Percentiles rank a stretch among this genome's conserved stretches.
Evolutionary conservation across 2,797 vertebrate species (phyloP).

Genomic region (Peromyscus aztecus): DNA sequence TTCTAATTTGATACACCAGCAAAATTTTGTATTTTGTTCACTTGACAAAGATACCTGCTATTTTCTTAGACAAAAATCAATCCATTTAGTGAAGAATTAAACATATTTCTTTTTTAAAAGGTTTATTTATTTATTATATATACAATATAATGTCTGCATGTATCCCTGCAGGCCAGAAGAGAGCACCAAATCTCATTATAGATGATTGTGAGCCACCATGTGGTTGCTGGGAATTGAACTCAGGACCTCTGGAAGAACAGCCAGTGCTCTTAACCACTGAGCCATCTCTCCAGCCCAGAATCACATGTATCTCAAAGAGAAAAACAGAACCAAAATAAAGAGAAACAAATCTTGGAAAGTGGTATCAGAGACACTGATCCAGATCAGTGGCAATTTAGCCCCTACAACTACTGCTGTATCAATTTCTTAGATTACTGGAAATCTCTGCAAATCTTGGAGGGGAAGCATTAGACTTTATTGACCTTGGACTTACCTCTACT

Average conservation of each 20-base stretch:
- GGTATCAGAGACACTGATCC: not conserved
- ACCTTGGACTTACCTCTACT: not conserved
- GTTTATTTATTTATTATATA: too few species aligned
- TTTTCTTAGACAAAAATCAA: conserved; percentile 41
- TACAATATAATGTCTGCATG: too few species aligned
- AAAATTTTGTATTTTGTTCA: conserved; percentile 34
- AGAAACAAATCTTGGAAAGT: not conserved
- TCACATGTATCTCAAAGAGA: conserved; percentile 15
- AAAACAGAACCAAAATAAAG: not conserved
- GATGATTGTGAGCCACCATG: too few species aligned
- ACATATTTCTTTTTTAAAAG: not conserved
- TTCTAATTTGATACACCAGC: conserved; percentile 6
- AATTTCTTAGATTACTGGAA: not conserved
- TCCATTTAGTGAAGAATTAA: not conserved
- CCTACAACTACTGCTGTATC: not conserved
- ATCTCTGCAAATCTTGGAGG: not conserved
- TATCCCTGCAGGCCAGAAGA: too few species aligned
- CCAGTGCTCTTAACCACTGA: too few species aligned
- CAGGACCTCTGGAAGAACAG: too few species aligned
- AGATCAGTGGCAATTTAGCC: conserved; percentile 9
- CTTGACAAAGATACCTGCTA: not conserved
- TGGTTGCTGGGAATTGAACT: too few species aligned
- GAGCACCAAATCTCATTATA: too few species aligned
- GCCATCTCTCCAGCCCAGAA: not conserved
- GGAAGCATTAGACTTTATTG: not conserved